Percentiles rank a stretch among this genome's conserved stretches.
phyloP scores from a whole-genome alignment of 2,888 invertebrate species.

The Sepioteuthis lessoniana region DNA sequence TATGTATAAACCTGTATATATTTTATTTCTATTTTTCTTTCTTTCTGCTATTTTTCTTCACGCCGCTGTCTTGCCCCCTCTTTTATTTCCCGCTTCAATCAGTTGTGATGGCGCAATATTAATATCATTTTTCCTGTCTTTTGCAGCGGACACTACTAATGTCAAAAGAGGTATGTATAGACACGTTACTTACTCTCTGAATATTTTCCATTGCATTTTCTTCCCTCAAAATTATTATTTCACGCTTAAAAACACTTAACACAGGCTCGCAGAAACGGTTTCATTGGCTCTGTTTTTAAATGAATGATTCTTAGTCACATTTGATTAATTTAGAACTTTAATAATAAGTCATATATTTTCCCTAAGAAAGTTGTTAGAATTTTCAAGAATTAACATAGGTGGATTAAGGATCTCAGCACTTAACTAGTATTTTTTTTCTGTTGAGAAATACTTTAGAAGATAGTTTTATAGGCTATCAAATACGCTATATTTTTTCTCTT shows the following conservation, averaged over 20 bases:
- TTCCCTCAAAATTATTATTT: neutral
- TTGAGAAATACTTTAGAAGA: too few relatives aligned
- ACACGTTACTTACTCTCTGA: conserved; percentile 37
- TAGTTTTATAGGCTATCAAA: too few relatives aligned
- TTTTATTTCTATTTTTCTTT: neutral
- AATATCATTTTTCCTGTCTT: conserved; percentile 45
- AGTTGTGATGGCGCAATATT: conserved; percentile 34
- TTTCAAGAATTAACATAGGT: too few relatives aligned
- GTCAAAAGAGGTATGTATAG: conserved; percentile 49
- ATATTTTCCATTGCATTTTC: neutral
- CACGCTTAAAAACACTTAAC: neutral
- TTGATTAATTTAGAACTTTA: too few relatives aligned
- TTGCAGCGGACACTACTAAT: conserved; percentile 46
- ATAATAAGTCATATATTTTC: too few relatives aligned
- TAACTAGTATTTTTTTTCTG: too few relatives aligned
- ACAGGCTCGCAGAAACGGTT: neutral
- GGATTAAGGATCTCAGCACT: too few relatives aligned
- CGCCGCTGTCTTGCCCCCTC: neutral
- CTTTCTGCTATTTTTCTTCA: neutral
- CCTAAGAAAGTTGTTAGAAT: too few relatives aligned
- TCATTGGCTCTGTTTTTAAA: too few relatives aligned
- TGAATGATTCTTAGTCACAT: too few relatives aligned
- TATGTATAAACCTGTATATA: neutral
- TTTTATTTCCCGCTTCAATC: neutral
- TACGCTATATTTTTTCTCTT: too few relatives aligned